Percentiles rank a stretch among this genome's conserved stretches.
phyloP scores from a whole-genome alignment of 1,140 invertebrate species.

The Cataglyphis hispanica region DNA sequence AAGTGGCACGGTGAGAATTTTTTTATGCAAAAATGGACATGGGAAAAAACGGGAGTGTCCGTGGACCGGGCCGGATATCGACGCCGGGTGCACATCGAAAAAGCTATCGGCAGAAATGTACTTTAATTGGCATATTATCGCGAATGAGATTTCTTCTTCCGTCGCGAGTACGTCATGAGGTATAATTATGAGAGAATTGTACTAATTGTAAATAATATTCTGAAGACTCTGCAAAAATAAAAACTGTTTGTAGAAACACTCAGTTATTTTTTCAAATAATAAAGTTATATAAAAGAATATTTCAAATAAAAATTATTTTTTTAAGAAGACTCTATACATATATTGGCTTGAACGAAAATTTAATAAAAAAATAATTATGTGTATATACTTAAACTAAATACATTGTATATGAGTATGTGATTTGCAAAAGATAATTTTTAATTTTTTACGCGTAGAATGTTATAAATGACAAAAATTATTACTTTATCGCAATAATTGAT shows the following conservation, averaged over 20 bases:
- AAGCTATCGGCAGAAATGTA: background rate
- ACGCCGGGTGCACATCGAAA: slow-evolving; percentile 55
- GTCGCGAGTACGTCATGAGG: background rate
- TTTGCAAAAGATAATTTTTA: background rate
- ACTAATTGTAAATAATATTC: too few species aligned
- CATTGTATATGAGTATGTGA: background rate
- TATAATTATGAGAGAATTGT: background rate
- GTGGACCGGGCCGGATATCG: slow-evolving; percentile 43
- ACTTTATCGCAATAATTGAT: background rate
- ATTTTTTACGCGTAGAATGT: background rate
- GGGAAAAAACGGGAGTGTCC: slow-evolving; percentile 81
- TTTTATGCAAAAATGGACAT: slow-evolving; percentile 86
- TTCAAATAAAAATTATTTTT: too few species aligned
- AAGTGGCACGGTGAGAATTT: slow-evolving; percentile 84
- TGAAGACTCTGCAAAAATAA: too few species aligned
- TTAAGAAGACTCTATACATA: too few species aligned
- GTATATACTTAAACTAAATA: background rate
- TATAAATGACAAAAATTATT: background rate
- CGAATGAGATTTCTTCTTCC: background rate
- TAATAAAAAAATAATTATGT: too few species aligned
- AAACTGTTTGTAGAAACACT: too few species aligned
- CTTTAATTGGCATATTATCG: background rate
- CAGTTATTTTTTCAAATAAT: too few species aligned
- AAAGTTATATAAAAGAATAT: too few species aligned
- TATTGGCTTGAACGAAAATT: too few species aligned